Conservation (phyloP, 2,888 invertebrate genomes). For the Tenodera sinensis region DNA sequence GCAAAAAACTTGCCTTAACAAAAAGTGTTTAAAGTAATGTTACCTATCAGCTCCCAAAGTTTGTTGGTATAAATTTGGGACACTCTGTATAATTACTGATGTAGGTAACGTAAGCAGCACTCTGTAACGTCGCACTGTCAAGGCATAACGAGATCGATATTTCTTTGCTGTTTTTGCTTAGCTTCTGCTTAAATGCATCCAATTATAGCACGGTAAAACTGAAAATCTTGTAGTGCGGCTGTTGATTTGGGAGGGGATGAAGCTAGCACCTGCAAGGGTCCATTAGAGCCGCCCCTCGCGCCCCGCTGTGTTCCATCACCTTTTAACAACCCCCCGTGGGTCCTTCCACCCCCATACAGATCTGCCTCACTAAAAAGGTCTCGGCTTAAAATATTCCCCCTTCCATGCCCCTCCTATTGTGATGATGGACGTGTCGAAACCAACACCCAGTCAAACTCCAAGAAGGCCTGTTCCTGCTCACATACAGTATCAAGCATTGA, state of each 20-base stretch:
- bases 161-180: too few species aligned
- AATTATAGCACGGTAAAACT: background rate
- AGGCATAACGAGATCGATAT: too few species aligned
- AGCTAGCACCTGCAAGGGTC: background rate
- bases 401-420: background rate
- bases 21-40: too few species aligned
- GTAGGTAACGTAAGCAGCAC: too few species aligned
- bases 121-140: too few species aligned
- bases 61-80: too few species aligned
- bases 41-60: too few species aligned
- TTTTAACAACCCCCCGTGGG: background rate
- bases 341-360: background rate
- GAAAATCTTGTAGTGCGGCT: background rate
- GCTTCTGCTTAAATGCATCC: too few species aligned
- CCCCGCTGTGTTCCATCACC: background rate
- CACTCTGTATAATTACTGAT: too few species aligned
- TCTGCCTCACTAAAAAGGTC: background rate
- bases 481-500: background rate
- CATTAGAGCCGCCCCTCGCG: background rate
- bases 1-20: too few species aligned
- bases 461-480: background rate
- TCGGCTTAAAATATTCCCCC: background rate
- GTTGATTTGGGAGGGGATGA: background rate
- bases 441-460: background rate
- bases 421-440: background rate